phyloP scores from a whole-genome alignment of 2,888 invertebrate genomes.

The Erebia ligea region DNA sequence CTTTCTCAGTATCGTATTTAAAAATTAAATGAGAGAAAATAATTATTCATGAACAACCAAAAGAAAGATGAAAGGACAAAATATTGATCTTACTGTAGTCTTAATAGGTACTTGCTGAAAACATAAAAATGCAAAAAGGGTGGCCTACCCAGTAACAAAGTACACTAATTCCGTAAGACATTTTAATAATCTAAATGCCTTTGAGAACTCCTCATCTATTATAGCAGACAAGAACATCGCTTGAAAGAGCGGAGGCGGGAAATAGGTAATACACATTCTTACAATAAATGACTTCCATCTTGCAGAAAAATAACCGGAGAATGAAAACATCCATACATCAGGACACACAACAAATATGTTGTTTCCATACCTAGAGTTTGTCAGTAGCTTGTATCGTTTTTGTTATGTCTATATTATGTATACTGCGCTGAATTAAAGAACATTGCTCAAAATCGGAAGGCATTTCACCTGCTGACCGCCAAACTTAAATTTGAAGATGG shows the following conservation, averaged over 20 bases:
- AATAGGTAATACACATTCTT: slow-evolving; percentile 27
- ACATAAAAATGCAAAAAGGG: not conserved
- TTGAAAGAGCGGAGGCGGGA: slow-evolving; percentile 20
- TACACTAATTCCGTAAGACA: not conserved
- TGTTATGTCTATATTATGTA: not conserved
- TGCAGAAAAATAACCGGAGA: slow-evolving; percentile 32
- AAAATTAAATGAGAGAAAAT: too few relatives aligned
- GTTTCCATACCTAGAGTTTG: slow-evolving; percentile 14
- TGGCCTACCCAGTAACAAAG: not conserved
- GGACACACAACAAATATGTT: slow-evolving; percentile 24
- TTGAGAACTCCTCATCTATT: slow-evolving; percentile 20
- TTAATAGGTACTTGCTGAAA: not conserved
- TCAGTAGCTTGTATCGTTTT: not conserved
- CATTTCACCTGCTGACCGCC: too few relatives aligned
- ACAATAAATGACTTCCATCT: slow-evolving; percentile 31
- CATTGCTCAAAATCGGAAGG: too few relatives aligned
- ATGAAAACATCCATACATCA: slow-evolving; percentile 28
- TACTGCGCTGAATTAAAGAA: too few relatives aligned
- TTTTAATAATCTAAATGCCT: slow-evolving; percentile 22
- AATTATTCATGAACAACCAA: too few relatives aligned
- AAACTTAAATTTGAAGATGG: too few relatives aligned
- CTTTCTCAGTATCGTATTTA: too few relatives aligned
- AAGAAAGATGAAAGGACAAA: too few relatives aligned
- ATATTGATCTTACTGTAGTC: too few relatives aligned
- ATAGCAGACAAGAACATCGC: slow-evolving; percentile 21